Base-by-base conservation (phyloP, 2,888 invertebrate genomes). In the Diarsia rubi region DNA sequence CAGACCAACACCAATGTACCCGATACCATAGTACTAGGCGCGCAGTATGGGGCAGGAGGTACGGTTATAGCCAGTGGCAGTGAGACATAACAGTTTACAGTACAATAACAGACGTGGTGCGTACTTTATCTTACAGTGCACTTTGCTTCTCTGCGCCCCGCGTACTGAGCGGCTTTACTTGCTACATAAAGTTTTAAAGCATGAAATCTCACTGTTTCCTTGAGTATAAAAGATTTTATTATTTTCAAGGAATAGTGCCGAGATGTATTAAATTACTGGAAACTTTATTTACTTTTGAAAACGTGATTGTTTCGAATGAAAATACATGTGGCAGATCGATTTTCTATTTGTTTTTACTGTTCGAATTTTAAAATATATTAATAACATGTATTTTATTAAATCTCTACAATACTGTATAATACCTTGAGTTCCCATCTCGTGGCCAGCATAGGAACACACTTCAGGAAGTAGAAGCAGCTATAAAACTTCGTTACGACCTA, bases 401-500 rank as follows among this genome's bases (percentile, higher is more conserved):
- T 59, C 19, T 19, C 19, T 59, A 21, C 59, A 31, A 19, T 59
- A 59, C 16, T 31, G 31, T 4, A 21, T 31, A 21, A 31, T 31
- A 24, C 12, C n/a, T 5, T 54, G 24, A 24, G 24, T 54, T 24
- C 0, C 11, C 8, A 19, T 4, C 31, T 45, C 49, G 62, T 54
- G 47, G 21, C 49, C 60, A 44, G 37, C 49, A 27, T n/a, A 69
- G 12, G 54, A 44, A 62, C 54, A 52, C 49, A 14, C 27, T 11
- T 27, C 21, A 49, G n/a, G 24, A 52, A 57, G 31, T 24, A 45
- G 14, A 42, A n/a, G 16, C 5, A 19, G 47, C n/a, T 47, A 67
- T 73, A 63, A 63, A 73, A 81, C 83, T 78, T 47, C 59, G 42
- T 69, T 44, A 31, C 44, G 45, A 52, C 9, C 19, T 14, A 31